Percentiles rank a stretch among this genome's conserved stretches.
phyloP scores from a whole-genome alignment of 1,140 invertebrate species.

The Leptopilina clavipes region DNA sequence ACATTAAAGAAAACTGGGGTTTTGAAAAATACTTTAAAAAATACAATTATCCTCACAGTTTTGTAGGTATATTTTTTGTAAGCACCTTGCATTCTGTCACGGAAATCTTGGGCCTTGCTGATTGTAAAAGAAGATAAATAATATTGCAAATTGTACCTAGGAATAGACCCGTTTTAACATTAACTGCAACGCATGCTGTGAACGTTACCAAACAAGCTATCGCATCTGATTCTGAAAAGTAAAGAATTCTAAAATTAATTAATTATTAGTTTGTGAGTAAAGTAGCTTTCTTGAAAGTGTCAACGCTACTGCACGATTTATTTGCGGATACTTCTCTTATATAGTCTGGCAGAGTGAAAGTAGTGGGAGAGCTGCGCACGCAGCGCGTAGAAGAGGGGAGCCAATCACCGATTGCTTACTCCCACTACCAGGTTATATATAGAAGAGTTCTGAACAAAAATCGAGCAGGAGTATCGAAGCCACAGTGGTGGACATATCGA shows the following conservation, averaged over 20 bases:
- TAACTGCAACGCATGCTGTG: constrained; percentile 75
- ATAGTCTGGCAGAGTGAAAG: no score
- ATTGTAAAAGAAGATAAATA: constrained; percentile 77
- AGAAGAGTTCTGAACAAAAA: no score
- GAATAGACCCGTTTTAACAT: constrained; percentile 82
- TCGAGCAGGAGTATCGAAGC: no score
- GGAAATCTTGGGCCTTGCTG: constrained; percentile 70
- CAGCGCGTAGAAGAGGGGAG: no score
- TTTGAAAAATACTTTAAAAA: not conserved
- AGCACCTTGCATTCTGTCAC: constrained; percentile 69
- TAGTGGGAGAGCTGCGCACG: no score
- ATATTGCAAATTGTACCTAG: constrained; percentile 79
- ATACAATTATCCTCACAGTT: constrained; percentile 30
- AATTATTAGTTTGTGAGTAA: constrained; percentile 25
- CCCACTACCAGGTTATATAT: no score
- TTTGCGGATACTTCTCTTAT: no score
- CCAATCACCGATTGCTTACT: no score
- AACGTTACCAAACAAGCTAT: constrained; percentile 78
- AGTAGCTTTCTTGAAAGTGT: not conserved
- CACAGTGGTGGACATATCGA: no score
- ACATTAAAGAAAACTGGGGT: no score
- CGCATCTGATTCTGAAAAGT: constrained; percentile 78
- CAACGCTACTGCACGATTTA: no score
- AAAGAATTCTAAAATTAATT: constrained; percentile 9
- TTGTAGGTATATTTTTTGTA: constrained; percentile 39